Base-by-base conservation (phyloP, 2,888 invertebrate genomes). In the Drosophila borborema region DNA sequence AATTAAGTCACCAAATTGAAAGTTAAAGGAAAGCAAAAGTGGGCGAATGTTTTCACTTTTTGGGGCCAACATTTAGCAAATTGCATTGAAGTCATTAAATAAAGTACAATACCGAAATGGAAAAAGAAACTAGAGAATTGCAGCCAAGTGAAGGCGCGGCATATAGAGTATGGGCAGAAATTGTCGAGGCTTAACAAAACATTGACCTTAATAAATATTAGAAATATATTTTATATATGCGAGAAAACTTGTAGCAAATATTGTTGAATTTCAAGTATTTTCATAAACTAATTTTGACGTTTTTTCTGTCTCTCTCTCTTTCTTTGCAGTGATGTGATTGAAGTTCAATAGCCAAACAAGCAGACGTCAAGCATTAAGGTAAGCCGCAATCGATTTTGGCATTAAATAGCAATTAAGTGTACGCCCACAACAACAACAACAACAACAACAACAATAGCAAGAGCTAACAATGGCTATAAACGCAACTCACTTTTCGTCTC, bases 1-100 rank as follows among this genome's bases (percentile, higher is more conserved):
- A 90, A 90, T 87, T 83, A 90, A 90, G 90, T 89, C 85, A 82
- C 87, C 81, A 80, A 87, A 87, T 76, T 77, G 90, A 90, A 90
- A 90, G 89, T 81, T 87, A 43, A 77, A 80, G 72, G 72, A 89
- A 89, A 80, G 84, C 82, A 87, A 84, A 75, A 87, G 87, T 82
- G 71, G 63, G 68, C 69, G 63, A 58, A 48, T 23, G 82, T 87
- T 89, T 86, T 90, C 86, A 89, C 90, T 90, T 87, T 87, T 78
- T 76, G 64, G 64, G 49, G 2, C 59, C 54, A 46, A 34, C 14
- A 64, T 48, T 51, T 31, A 41, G 55, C 77, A 88, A 83, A 82
- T 75, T 83, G 78, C 89, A 78, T 68, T 48, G 68, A 36, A 36
- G 59, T 46, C 71, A 87, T 78, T 81, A 79, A 85, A 81, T 81